These are phyloP conservation scores for Phymastichus coffea DNA, from an alignment of 1,140 invertebrate species.

Conservation along the genomic window DNA sequence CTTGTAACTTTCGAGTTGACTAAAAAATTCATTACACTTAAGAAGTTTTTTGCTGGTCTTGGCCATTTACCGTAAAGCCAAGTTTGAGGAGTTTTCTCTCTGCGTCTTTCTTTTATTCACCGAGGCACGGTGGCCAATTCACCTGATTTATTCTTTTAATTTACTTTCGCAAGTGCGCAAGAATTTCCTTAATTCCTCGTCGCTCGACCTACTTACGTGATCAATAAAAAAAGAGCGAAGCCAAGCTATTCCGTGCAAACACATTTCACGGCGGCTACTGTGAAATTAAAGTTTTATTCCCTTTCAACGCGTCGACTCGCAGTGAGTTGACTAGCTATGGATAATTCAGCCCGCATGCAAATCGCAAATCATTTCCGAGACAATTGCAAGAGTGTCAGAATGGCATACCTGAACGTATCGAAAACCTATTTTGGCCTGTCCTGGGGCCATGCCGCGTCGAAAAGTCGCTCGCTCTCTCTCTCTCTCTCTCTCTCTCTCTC, in stretches of 20 bases:
- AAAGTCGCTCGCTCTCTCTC: neutral
- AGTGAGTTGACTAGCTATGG: too few species aligned
- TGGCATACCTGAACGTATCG: neutral
- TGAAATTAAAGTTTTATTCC: too few species aligned
- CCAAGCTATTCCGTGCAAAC: too few species aligned
- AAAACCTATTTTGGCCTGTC: slow-evolving; percentile 18
- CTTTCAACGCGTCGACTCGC: too few species aligned
- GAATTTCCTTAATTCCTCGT: neutral
- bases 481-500: too few species aligned
- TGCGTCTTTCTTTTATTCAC: too few species aligned
- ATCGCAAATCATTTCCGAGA: too few species aligned
- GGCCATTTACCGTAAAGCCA: slow-evolving; percentile 1
- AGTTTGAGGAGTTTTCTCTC: slow-evolving; percentile 6
- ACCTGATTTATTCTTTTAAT: slow-evolving; percentile 17
- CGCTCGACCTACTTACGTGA: neutral
- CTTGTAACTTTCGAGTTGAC: slow-evolving; percentile 11
- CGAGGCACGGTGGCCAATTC: neutral
- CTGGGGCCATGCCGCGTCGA: too few species aligned
- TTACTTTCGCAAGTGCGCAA: slow-evolving; percentile 1
- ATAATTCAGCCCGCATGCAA: too few species aligned
- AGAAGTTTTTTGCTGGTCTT: slow-evolving; percentile 3
- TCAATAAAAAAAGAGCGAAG: too few species aligned
- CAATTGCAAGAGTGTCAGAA: too few species aligned
- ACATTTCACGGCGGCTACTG: too few species aligned
- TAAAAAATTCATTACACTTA: slow-evolving; percentile 22